These are phyloP conservation scores for human DNA, from an alignment of 2,113 vertebrate species.

Conservation along the genomic window DNA sequence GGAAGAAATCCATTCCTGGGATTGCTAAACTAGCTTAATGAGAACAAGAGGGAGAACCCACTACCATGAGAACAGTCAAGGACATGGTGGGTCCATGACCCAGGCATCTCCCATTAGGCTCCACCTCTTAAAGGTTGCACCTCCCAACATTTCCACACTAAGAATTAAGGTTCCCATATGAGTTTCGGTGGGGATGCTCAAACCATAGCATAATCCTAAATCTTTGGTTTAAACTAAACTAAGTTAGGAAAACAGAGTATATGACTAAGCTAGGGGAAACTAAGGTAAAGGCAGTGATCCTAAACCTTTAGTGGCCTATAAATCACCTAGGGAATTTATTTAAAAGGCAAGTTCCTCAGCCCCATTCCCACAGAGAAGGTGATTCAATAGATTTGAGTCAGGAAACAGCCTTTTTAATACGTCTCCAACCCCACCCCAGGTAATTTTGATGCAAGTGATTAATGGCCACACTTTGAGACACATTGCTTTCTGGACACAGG, in stretches of 20 bases:
- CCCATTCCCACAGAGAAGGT: neutral
- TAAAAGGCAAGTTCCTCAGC: slow-evolving; percentile 43
- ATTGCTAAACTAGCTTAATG: neutral
- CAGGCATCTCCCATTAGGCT: neutral
- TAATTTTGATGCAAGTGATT: neutral
- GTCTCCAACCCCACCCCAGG: neutral
- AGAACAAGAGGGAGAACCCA: neutral
- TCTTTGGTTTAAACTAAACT: slow-evolving; percentile 15
- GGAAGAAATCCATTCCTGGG: neutral
- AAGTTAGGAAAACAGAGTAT: slow-evolving; percentile 5
- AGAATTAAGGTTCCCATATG: neutral
- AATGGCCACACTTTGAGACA: neutral
- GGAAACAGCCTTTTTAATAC: neutral
- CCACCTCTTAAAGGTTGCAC: neutral
- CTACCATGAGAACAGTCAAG: neutral
- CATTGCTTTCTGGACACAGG: neutral
- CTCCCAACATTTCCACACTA: neutral
- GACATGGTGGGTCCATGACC: neutral
- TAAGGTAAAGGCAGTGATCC: neutral
- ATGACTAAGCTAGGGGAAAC: neutral
- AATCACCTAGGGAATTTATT: slow-evolving; percentile 23
- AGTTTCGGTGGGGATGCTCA: neutral
- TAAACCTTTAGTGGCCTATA: neutral
- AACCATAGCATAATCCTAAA: neutral
- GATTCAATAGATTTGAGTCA: neutral